Base-by-base conservation (phyloP, 2,797 vertebrate species). In the Clarias pachynema region DNA sequence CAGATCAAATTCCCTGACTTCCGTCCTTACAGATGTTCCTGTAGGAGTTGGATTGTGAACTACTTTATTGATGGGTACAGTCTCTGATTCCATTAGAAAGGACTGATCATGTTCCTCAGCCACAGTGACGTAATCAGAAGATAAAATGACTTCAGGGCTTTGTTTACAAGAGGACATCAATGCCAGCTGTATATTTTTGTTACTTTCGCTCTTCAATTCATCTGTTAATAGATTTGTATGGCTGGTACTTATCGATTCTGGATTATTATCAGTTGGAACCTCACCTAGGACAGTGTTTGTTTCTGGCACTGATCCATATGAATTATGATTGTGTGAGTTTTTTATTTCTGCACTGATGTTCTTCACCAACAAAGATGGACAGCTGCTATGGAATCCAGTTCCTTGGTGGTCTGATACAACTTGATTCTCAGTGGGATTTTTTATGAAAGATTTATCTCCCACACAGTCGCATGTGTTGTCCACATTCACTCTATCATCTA, bases 231-330 rank as follows among this genome's bases (percentile, higher is more conserved):
- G 31, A 53, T 80, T 53, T 22, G 16, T 81, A 80, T 81, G 26
- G 29, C 14, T 60, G 24, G 60, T 77, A 59, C 14, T 82, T 65
- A 77, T 73, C n/a, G 70, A 53, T 84, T 85, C 81, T 66, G 15
- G 44, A 77, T 79, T 44, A 66, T 85, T 24, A 37, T 78, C 68
- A 75, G 63, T 70, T 34, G 81, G 22, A 79, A 29, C 20, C 29
- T 53, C 73, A 68, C 16, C 66, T 12, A 65, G 56, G 62, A 78
- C 66, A 59, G 14, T 75, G 29, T 56, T 80, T 83, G 59, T 62
- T 74, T 53, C 77, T 44, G 68, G 12, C 60, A 40, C 31, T 29
- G 31, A 10, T 77, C 59, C 59, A 59, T 40, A 15, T 70, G 34
- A 2, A 65, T 20, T n/a, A 31, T 53, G 57, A 80, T 26, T 63